A percentile compares a stretch with the other conserved stretches of the same genome.
These are phyloP conservation scores for Mobula birostris DNA, from an alignment of 2,113 vertebrate genomes.

Conservation along the genomic window DNA sequence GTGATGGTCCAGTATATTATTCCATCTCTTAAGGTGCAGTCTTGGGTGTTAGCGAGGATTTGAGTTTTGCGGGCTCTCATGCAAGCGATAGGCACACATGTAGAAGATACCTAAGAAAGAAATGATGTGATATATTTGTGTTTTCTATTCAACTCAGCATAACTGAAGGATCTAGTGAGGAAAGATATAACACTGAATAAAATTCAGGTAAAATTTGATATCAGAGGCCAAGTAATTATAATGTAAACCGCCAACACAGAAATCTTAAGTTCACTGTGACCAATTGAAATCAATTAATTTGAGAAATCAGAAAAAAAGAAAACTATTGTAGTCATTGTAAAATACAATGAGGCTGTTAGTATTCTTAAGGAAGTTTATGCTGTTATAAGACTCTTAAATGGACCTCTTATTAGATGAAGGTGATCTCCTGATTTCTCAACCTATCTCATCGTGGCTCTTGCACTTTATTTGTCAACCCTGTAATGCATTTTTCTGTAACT, in stretches of 20 bases:
- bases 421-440: too few relatives aligned
- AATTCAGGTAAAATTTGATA: neutral
- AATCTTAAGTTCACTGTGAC: neutral
- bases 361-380: too few relatives aligned
- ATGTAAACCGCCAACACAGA: neutral
- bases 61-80: constrained; percentile 52
- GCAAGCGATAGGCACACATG: constrained; percentile 63
- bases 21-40: neutral
- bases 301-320: neutral
- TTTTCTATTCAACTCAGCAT: neutral
- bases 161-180: neutral
- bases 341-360: neutral
- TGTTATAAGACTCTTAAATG: too few relatives aligned
- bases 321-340: neutral
- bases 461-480: too few relatives aligned
- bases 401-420: too few relatives aligned
- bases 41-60: constrained; percentile 47
- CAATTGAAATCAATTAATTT: neutral
- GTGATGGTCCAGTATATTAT: neutral
- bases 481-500: too few relatives aligned
- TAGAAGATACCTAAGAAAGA: constrained; percentile 56
- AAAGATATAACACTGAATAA: neutral
- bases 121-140: neutral
- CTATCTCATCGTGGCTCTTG: too few relatives aligned
- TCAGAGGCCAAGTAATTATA: neutral